Evolutionary conservation across 2,113 vertebrate genomes (phyloP).

Genomic region (Larimichthys polyactis): DNA sequence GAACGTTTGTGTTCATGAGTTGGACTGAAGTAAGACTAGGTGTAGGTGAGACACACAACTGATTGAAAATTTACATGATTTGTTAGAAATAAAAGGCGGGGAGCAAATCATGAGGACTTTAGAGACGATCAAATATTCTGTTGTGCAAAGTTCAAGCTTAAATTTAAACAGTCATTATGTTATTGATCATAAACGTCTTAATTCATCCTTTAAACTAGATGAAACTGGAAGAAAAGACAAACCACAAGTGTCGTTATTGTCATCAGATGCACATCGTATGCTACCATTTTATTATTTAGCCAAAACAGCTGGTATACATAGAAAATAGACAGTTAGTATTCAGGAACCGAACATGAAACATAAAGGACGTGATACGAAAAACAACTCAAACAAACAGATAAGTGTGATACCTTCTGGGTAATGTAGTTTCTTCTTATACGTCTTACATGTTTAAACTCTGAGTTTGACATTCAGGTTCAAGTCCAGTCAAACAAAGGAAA

Average conservation of each 20-base stretch:
- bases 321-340: conserved; percentile 38
- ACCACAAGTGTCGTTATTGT: neutral
- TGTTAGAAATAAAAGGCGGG: no score
- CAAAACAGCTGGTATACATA: conserved; percentile 46
- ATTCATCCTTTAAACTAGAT: neutral
- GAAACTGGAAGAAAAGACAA: neutral
- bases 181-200: no score
- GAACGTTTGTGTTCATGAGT: no score
- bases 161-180: no score
- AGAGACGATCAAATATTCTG: no score
- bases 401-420: conserved; percentile 1
- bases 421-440: neutral
- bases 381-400: neutral
- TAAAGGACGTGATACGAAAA: neutral
- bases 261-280: conserved; percentile 40
- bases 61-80: no score
- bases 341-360: conserved; percentile 12
- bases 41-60: no score
- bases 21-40: no score
- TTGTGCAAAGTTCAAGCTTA: no score
- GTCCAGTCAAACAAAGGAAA: neutral
- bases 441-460: neutral
- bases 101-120: no score
- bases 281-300: conserved; percentile 58
- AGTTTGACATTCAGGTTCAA: conserved; percentile 14